Evolutionary conservation across 2,888 invertebrate genomes (phyloP).

Genomic region (Antitype chi): DNA sequence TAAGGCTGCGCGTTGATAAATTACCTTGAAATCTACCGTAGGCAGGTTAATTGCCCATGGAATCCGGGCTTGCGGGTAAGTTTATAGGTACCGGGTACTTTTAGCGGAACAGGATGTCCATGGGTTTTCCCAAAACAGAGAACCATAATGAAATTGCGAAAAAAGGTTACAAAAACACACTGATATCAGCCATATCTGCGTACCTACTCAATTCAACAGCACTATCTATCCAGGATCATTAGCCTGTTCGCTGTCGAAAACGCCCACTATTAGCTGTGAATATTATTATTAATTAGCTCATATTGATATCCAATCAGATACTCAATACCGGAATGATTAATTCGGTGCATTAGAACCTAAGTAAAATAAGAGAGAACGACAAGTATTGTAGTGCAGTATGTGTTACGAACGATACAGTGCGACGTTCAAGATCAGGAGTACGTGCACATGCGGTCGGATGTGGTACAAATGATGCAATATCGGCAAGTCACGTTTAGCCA

Average conservation of each 20-base stretch:
- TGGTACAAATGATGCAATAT: slow-evolving; percentile 77
- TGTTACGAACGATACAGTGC: slow-evolving; percentile 29
- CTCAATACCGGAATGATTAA: slow-evolving; percentile 39
- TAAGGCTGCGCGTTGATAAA: slow-evolving; percentile 48
- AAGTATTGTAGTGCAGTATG: slow-evolving; percentile 38
- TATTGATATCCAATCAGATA: slow-evolving; percentile 31
- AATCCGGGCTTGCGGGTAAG: neutral
- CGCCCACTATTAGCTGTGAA: slow-evolving; percentile 36
- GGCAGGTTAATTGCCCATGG: slow-evolving; percentile 35
- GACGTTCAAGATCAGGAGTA: slow-evolving; percentile 57
- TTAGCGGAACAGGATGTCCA: neutral
- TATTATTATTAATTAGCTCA: slow-evolving; percentile 34
- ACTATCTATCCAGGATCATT: slow-evolving; percentile 29
- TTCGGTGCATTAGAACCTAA: slow-evolving; percentile 12
- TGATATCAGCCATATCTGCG: neutral
- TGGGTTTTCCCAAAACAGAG: neutral
- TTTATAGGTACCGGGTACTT: neutral
- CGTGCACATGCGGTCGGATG: slow-evolving; percentile 60
- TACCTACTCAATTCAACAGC: neutral
- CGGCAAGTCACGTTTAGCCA: slow-evolving; percentile 79
- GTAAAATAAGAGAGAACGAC: slow-evolving; percentile 12
- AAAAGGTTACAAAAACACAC: neutral
- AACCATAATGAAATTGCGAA: neutral
- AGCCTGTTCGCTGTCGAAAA: slow-evolving; percentile 30
- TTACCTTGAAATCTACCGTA: slow-evolving; percentile 20